A percentile compares a stretch with the other conserved stretches of the same genome.
Evolutionary conservation across 2,888 invertebrate genomes (phyloP).

Genomic region (Scotopteryx bipunctaria): DNA sequence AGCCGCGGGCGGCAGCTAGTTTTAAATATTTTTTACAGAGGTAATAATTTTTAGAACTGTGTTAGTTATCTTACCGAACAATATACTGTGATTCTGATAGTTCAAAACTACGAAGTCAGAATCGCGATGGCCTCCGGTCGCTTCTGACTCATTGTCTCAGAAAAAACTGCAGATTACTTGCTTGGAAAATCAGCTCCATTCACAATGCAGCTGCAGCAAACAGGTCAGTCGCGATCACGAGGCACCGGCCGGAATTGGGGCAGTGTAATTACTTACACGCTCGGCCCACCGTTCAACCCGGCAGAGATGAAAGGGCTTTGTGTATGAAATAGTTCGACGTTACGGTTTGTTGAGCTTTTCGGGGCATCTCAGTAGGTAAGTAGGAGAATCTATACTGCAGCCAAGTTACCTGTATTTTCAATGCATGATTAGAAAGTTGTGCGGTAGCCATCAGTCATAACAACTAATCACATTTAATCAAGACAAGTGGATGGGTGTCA

Average conservation of each 20-base stretch:
- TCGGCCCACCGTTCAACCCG: conserved; percentile 53
- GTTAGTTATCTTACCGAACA: too few species aligned
- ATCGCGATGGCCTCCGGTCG: background rate
- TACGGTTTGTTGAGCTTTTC: conserved; percentile 64
- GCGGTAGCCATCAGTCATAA: conserved; percentile 28
- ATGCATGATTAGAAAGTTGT: conserved; percentile 24
- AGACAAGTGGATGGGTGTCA: conserved; percentile 22
- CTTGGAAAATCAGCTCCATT: conserved; percentile 36
- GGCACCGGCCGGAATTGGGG: conserved; percentile 62
- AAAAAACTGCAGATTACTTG: conserved; percentile 24
- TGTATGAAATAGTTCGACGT: conserved; percentile 57
- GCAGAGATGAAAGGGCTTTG: conserved; percentile 66
- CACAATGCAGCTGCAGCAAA: conserved; percentile 45
- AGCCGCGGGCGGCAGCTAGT: too few species aligned
- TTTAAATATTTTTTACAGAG: too few species aligned
- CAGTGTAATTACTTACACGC: conserved; percentile 71
- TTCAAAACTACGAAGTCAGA: too few species aligned
- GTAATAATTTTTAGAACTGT: background rate
- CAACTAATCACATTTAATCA: conserved; percentile 29
- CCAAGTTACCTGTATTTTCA: conserved; percentile 26
- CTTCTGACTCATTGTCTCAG: background rate
- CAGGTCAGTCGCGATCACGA: conserved; percentile 56
- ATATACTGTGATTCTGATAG: too few species aligned
- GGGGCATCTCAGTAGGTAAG: conserved; percentile 36
- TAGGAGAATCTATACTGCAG: background rate